Conservation (phyloP, 2,797 vertebrate species). For the Anniella stebbinsi region DNA sequence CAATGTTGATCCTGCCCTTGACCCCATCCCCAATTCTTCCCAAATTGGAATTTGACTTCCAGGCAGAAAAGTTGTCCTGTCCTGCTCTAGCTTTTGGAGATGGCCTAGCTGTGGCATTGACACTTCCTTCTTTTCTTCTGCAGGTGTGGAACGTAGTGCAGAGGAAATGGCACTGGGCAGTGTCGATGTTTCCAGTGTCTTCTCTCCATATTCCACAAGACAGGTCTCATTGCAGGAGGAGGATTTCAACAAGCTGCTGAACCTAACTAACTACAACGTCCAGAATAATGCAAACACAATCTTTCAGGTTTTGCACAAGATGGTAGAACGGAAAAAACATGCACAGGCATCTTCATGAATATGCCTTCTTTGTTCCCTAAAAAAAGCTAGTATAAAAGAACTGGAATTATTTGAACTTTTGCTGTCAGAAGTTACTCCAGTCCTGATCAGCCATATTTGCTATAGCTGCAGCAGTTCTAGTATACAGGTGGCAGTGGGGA, state of each 20-base stretch:
- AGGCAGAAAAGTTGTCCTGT: too few relatives aligned
- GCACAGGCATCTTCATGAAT: conserved; percentile 36
- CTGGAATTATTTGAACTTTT: background rate
- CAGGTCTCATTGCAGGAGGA: conserved; percentile 81
- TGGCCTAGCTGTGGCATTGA: background rate
- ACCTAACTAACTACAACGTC: conserved; percentile 84
- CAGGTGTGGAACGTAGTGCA: conserved; percentile 71
- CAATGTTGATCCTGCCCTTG: too few relatives aligned
- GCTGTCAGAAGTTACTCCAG: background rate
- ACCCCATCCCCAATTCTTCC: background rate
- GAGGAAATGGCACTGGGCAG: conserved; percentile 80
- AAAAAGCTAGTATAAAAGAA: background rate
- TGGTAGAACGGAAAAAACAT: conserved; percentile 72
- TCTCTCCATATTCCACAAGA: conserved; percentile 82
- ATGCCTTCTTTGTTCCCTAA: background rate
- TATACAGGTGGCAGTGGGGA: too few relatives aligned
- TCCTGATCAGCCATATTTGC: background rate
- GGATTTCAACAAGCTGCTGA: conserved; percentile 83
- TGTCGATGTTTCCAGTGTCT: conserved; percentile 78
- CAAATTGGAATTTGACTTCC: too few relatives aligned
- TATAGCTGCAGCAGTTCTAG: background rate
- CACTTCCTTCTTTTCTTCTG: conserved; percentile 13
- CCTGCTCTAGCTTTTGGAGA: background rate
- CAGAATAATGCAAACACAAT: conserved; percentile 79
- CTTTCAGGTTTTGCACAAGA: conserved; percentile 75